Percentiles rank a stretch among this genome's conserved stretches.
These are phyloP conservation scores for Parazoanthus swiftii DNA, from an alignment of 92 coral and sea anemone genomes.

Conservation along the genomic window DNA sequence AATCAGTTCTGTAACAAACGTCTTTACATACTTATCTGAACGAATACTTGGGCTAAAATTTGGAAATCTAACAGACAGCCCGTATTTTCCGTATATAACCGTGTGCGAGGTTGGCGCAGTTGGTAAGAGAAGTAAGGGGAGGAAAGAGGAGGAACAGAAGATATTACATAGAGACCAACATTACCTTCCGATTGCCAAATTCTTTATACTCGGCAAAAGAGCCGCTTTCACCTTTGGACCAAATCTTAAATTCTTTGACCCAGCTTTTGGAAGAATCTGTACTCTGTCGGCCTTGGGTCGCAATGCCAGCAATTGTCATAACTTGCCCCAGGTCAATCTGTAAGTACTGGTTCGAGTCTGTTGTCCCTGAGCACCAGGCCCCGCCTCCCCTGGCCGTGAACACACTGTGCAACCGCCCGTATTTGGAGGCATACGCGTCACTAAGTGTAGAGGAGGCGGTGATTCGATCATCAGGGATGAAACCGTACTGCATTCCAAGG, in stretches of 20 bases:
- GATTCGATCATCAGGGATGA: slow-evolving; percentile 59
- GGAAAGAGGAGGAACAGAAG: background rate
- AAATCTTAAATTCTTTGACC: slow-evolving; percentile 62
- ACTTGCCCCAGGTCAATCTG: slow-evolving; percentile 70
- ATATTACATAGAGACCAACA: background rate
- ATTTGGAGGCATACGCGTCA: slow-evolving; percentile 51
- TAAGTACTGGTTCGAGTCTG: slow-evolving; percentile 59
- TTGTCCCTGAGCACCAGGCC: slow-evolving; percentile 75
- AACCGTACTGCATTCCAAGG: slow-evolving; percentile 77
- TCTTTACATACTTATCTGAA: too few relatives aligned
- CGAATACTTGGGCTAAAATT: too few relatives aligned
- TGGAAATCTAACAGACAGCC: too few relatives aligned
- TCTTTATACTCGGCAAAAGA: slow-evolving; percentile 60
- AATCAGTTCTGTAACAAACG: too few relatives aligned
- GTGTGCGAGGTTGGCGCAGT: too few relatives aligned
- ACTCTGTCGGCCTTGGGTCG: slow-evolving; percentile 76
- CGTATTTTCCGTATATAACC: too few relatives aligned
- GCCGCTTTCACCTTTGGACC: slow-evolving; percentile 64
- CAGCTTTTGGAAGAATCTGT: slow-evolving; percentile 63
- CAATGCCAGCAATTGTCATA: slow-evolving; percentile 74
- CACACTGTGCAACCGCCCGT: slow-evolving; percentile 76
- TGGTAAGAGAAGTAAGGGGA: too few relatives aligned
- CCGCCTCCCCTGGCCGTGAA: slow-evolving; percentile 71
- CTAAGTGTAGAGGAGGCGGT: slow-evolving; percentile 56
- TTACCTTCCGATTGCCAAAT: slow-evolving; percentile 67